A percentile compares a stretch with the other conserved stretches of the same genome.
Conservation (phyloP, 2,888 invertebrate species). For the Timema podura region DNA sequence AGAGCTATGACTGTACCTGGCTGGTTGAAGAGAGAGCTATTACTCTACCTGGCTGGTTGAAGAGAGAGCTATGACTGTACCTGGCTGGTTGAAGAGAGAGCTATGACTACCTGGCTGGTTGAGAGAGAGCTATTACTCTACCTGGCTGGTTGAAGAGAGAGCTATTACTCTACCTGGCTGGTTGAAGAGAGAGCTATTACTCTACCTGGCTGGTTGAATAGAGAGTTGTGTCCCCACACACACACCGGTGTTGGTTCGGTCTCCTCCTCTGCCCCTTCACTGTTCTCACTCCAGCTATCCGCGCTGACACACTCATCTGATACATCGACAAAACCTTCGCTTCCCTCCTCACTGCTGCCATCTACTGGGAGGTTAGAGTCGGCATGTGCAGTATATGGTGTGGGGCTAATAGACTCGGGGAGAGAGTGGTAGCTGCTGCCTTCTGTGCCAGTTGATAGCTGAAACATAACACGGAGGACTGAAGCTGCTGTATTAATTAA, state of each 20-base stretch:
- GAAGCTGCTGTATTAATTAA: too few species aligned
- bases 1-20: too few species aligned
- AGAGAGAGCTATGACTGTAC: too few species aligned
- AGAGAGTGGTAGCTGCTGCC: conserved; percentile 32
- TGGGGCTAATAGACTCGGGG: conserved; percentile 25
- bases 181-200: too few species aligned
- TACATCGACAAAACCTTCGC: conserved; percentile 28
- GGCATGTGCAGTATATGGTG: neutral
- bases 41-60: too few species aligned
- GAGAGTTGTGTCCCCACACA: conserved; percentile 10
- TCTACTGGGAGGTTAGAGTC: neutral
- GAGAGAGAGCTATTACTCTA: too few species aligned
- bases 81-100: too few species aligned
- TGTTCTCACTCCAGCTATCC: conserved; percentile 23
- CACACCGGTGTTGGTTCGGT: conserved; percentile 11
- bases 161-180: too few species aligned
- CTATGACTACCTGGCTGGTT: too few species aligned
- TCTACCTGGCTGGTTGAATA: neutral
- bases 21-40: too few species aligned
- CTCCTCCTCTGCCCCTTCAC: neutral
- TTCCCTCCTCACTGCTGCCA: conserved; percentile 3
- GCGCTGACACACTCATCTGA: conserved; percentile 20
- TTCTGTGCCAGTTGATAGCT: conserved; percentile 30
- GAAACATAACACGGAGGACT: neutral
- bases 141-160: too few species aligned